A percentile compares a stretch with the other conserved stretches of the same genome.
phyloP scores from a whole-genome alignment of 2,888 invertebrate genomes.

The Nephrotoma guestfalica region DNA sequence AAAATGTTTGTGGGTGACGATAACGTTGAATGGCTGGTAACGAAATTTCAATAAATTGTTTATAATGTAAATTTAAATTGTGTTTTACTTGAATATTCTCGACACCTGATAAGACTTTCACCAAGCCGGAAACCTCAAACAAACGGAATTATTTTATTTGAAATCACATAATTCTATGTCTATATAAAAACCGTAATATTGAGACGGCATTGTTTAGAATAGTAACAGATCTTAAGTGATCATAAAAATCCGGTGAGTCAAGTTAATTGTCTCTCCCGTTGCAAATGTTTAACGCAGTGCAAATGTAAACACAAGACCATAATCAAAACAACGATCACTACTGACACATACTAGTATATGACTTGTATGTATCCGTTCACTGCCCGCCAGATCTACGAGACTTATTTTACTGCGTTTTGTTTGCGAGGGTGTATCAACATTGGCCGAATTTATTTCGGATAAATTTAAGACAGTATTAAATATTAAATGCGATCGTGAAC shows the following conservation, averaged over 20 bases:
- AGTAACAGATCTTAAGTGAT: background rate
- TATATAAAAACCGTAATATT: background rate
- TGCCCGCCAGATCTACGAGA: conserved; percentile 68
- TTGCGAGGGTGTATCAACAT: conserved; percentile 30
- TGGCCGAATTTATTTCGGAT: conserved; percentile 29
- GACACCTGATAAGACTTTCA: background rate
- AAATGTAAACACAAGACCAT: conserved; percentile 6
- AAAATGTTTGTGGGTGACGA: background rate
- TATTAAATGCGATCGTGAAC: conserved; percentile 67
- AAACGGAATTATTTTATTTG: background rate
- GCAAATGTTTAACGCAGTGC: conserved; percentile 5
- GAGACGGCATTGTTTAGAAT: background rate
- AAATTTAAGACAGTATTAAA: conserved; percentile 54
- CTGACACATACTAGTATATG: conserved; percentile 40
- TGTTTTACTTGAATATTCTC: background rate
- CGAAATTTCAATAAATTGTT: background rate
- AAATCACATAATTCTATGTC: background rate
- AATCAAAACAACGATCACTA: conserved; percentile 40
- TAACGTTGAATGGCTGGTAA: background rate
- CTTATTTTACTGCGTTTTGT: conserved; percentile 53
- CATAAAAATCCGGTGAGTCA: background rate
- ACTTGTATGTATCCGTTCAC: conserved; percentile 48
- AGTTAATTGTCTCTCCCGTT: background rate
- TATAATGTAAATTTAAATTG: background rate
- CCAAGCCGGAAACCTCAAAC: background rate